phyloP scores from a whole-genome alignment of 2,797 vertebrate genomes.

The Silurus aristotelis region DNA sequence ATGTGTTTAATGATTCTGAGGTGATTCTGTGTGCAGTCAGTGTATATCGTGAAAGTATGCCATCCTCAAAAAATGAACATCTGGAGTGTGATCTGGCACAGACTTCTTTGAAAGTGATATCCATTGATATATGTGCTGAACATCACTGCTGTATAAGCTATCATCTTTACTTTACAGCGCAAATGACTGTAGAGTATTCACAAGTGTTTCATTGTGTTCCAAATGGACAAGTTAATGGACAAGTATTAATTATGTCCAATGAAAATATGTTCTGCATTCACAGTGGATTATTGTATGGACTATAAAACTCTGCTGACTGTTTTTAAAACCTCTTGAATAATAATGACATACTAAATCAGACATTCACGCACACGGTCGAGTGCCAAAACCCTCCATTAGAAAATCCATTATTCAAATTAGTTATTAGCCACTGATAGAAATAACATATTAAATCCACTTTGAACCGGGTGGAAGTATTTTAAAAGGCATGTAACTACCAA shows the following conservation, averaged over 20 bases:
- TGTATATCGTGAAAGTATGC: slow-evolving; percentile 17
- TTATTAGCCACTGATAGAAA: slow-evolving; percentile 72
- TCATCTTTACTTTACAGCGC: slow-evolving; percentile 13
- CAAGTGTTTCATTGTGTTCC: slow-evolving; percentile 22
- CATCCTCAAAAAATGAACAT: slow-evolving; percentile 31
- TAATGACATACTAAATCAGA: slow-evolving; percentile 66
- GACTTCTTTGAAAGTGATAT: slow-evolving; percentile 15
- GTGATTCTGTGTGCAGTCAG: slow-evolving; percentile 5
- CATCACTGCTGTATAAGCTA: not conserved
- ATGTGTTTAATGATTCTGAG: slow-evolving; percentile 58
- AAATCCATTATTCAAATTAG: slow-evolving; percentile 81
- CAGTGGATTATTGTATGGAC: slow-evolving; percentile 1
- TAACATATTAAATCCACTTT: slow-evolving; percentile 72
- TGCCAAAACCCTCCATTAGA: slow-evolving; percentile 66
- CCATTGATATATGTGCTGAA: not conserved
- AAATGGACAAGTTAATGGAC: slow-evolving; percentile 42
- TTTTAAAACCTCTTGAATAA: slow-evolving; percentile 76
- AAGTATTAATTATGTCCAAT: slow-evolving; percentile 36
- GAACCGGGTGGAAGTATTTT: slow-evolving; percentile 50
- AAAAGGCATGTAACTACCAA: slow-evolving; percentile 15
- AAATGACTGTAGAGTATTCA: slow-evolving; percentile 24
- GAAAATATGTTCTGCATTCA: slow-evolving; percentile 23
- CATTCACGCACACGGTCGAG: slow-evolving; percentile 60
- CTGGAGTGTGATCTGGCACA: not conserved
- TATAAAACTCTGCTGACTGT: slow-evolving; percentile 55